A percentile compares a stretch with the other conserved stretches of the same genome.
phyloP scores from a whole-genome alignment of 2,113 vertebrate genomes.

The Actenoides hombroni region DNA sequence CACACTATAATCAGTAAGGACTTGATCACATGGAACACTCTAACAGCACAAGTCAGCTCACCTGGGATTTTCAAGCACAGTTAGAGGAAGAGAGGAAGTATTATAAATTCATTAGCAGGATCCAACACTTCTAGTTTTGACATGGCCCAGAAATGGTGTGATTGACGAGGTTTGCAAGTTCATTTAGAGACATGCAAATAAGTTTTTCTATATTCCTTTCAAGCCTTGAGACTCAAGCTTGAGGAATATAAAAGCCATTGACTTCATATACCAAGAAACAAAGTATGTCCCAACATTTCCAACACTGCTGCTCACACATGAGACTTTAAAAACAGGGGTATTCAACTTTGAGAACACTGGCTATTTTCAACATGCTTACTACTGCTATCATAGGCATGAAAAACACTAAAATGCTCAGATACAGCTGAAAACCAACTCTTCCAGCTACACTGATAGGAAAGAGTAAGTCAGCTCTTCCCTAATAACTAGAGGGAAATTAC shows the following conservation, averaged over 20 bases:
- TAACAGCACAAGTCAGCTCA: background rate
- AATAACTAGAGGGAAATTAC: background rate
- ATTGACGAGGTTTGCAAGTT: background rate
- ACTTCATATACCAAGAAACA: background rate
- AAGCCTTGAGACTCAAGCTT: background rate
- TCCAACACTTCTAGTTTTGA: background rate
- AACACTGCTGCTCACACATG: background rate
- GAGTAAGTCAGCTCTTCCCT: background rate
- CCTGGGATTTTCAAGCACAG: background rate
- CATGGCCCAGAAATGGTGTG: background rate
- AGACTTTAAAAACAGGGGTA: background rate
- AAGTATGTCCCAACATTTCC: background rate
- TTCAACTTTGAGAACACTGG: background rate
- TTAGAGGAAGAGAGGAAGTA: background rate
- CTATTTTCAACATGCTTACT: background rate
- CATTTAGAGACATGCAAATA: background rate
- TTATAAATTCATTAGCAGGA: background rate
- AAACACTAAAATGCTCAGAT: background rate
- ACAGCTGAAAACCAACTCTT: background rate
- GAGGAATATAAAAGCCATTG: background rate
- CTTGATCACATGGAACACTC: background rate
- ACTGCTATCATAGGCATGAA: background rate
- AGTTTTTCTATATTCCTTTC: background rate
- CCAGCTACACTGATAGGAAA: background rate
- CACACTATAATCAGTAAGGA: background rate